These are phyloP conservation scores for Venturia canescens DNA, from an alignment of 1,140 invertebrate genomes.

Conservation along the genomic window DNA sequence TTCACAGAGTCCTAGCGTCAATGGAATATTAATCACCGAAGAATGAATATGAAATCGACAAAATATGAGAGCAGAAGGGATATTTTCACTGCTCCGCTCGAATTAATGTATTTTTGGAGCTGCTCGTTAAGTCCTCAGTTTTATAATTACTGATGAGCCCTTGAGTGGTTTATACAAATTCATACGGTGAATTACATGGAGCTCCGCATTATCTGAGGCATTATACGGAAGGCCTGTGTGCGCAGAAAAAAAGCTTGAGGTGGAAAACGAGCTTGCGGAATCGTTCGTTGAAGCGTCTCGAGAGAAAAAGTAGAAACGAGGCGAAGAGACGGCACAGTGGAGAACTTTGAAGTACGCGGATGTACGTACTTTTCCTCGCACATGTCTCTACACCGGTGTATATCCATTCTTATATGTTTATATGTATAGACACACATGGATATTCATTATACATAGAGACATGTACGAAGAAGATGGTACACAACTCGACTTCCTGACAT, in stretches of 20 bases:
- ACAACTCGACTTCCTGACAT: conserved; percentile 46
- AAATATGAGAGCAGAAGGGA: too few species aligned
- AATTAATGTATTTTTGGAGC: too few species aligned
- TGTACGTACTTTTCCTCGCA: not conserved
- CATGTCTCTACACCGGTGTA: not conserved
- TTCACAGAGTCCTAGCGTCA: too few species aligned
- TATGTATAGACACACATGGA: not conserved
- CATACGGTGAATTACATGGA: not conserved
- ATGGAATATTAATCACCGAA: too few species aligned
- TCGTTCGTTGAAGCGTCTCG: conserved; percentile 15
- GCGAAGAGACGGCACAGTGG: not conserved
- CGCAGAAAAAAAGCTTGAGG: not conserved
- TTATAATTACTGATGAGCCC: not conserved
- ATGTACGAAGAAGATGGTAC: conserved; percentile 25
- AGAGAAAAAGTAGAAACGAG: conserved; percentile 26
- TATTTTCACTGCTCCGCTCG: too few species aligned
- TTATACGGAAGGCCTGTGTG: not conserved
- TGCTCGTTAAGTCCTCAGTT: not conserved
- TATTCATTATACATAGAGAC: not conserved
- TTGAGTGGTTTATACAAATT: conserved; percentile 1
- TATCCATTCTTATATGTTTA: not conserved
- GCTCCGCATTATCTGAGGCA: not conserved
- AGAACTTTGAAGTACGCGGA: not conserved
- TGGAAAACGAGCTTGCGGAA: not conserved
- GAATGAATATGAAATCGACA: too few species aligned